phyloP scores from a whole-genome alignment of 2,113 vertebrate species.

The Festucalex cinctus region DNA sequence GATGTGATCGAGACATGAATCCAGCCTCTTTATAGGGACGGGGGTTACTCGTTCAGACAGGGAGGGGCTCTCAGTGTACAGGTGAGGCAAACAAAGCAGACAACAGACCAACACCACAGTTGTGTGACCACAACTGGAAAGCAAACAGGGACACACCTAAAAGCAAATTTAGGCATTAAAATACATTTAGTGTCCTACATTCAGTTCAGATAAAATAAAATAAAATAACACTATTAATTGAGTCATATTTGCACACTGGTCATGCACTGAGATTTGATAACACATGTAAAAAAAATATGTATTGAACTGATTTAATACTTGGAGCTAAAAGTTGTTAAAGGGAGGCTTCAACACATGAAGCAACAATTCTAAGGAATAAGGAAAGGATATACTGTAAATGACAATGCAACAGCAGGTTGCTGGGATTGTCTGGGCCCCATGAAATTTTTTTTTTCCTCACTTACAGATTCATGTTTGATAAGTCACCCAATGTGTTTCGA shows the following conservation, averaged over 20 bases:
- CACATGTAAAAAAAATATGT: neutral
- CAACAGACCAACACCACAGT: slow-evolving; percentile 39
- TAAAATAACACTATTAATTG: neutral
- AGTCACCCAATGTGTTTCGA: neutral
- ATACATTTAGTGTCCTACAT: neutral
- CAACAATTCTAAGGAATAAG: slow-evolving; percentile 5
- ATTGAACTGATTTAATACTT: no score
- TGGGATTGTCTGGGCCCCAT: neutral
- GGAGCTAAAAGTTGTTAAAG: no score
- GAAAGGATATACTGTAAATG: neutral
- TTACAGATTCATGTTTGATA: neutral
- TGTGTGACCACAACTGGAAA: slow-evolving; percentile 36
- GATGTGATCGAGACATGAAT: neutral
- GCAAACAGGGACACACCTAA: slow-evolving; percentile 54
- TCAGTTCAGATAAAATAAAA: neutral
- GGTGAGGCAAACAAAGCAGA: slow-evolving; percentile 40
- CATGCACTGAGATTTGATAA: no score
- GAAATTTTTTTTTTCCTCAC: neutral
- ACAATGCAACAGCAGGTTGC: neutral
- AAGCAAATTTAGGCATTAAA: neutral
- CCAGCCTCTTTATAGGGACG: slow-evolving; percentile 33
- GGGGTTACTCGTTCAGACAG: slow-evolving; percentile 13
- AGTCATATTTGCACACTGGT: neutral
- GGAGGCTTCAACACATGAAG: slow-evolving; percentile 10
- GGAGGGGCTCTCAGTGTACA: slow-evolving; percentile 35